A percentile compares a stretch with the other conserved stretches of the same genome.
Evolutionary conservation across 92 coral and sea anemone genomes (phyloP).

Genomic region (Palythoa grandiflora): DNA sequence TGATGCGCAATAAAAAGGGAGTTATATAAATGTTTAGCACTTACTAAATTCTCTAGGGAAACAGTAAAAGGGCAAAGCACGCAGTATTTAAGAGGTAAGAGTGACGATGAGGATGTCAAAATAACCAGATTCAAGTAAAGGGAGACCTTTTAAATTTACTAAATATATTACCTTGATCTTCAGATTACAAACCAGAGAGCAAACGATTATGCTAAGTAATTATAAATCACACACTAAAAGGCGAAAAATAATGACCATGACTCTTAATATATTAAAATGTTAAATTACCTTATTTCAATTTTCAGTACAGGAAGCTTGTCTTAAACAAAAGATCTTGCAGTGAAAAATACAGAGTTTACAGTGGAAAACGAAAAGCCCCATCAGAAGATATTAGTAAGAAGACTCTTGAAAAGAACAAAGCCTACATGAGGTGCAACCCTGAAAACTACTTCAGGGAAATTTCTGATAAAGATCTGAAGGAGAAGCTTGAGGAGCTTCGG

Average conservation of each 20-base stretch:
- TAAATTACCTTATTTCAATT: neutral
- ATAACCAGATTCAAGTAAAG: neutral
- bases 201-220: neutral
- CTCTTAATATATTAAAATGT: neutral
- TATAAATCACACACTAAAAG: constrained; percentile 14
- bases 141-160: neutral
- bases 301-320: constrained; percentile 41
- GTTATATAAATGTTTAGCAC: neutral
- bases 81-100: neutral
- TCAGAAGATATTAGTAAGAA: constrained; percentile 46
- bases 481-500: constrained; percentile 31
- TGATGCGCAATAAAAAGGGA: neutral
- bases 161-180: neutral
- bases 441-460: constrained; percentile 26
- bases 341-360: constrained; percentile 23
- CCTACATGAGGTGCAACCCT: constrained; percentile 40
- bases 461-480: constrained; percentile 3
- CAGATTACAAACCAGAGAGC: neutral
- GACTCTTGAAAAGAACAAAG: constrained; percentile 35
- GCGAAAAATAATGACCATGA: neutral
- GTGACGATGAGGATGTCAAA: neutral
- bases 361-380: constrained; percentile 61
- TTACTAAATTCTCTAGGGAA: neutral
- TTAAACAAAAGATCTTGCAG: constrained; percentile 15
- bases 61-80: neutral